Percentiles rank a stretch among this genome's conserved stretches.
Evolutionary conservation across 1,140 invertebrate species (phyloP).

Genomic region (Ectropis grisescens): DNA sequence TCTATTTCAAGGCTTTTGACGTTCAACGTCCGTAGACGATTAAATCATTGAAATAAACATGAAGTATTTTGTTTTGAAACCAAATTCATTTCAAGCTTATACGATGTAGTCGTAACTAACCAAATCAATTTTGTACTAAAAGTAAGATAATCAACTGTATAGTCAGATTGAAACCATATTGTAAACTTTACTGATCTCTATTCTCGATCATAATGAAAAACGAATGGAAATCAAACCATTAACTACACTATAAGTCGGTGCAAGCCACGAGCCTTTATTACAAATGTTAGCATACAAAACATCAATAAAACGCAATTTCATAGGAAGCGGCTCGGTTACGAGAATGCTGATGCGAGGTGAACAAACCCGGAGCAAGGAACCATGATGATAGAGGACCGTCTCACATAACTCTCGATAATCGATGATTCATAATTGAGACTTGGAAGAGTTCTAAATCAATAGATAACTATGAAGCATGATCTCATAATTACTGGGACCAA

Average conservation of each 20-base stretch:
- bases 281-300: constrained; percentile 6
- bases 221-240: too few relatives aligned
- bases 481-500: constrained; percentile 47
- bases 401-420: constrained; percentile 33
- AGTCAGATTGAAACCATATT: too few relatives aligned
- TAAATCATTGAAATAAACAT: too few relatives aligned
- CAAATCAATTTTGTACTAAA: too few relatives aligned
- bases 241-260: too few relatives aligned
- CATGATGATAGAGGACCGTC: constrained; percentile 26
- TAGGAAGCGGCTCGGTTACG: background rate
- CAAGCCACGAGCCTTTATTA: constrained; percentile 1
- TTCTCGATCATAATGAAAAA: background rate
- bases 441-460: constrained; percentile 46
- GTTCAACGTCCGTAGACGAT: too few relatives aligned
- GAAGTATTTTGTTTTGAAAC: too few relatives aligned
- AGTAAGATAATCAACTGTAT: too few relatives aligned
- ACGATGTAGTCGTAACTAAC: too few relatives aligned
- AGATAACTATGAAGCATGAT: constrained; percentile 53
- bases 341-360: constrained; percentile 13
- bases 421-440: constrained; percentile 52
- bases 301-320: constrained; percentile 10
- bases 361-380: constrained; percentile 22
- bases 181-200: too few relatives aligned
- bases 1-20: too few relatives aligned
- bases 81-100: too few relatives aligned